Evolutionary conservation across 2,113 vertebrate genomes (phyloP).

Genomic region (Rissa tridactyla): DNA sequence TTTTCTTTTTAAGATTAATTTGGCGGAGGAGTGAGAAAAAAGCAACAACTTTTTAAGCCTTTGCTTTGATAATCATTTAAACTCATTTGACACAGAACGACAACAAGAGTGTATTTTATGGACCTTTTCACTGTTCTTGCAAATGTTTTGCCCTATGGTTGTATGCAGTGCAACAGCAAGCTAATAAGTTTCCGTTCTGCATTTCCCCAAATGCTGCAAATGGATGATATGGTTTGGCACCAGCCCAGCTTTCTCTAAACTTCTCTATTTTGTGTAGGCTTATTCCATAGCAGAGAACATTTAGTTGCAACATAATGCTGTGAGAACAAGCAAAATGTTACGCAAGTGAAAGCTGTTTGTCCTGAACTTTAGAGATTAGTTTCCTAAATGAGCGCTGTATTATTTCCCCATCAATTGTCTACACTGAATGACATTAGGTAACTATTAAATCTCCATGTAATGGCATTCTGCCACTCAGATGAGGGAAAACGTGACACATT

Average conservation of each 20-base stretch:
- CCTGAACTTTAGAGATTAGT: constrained; percentile 63
- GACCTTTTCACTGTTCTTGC: constrained; percentile 45
- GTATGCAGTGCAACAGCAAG: not conserved
- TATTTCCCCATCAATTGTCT: constrained; percentile 64
- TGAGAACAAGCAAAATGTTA: constrained; percentile 54
- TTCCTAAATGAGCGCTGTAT: constrained; percentile 69
- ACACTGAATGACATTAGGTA: constrained; percentile 50
- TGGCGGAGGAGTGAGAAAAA: not conserved
- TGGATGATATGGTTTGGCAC: constrained; percentile 61
- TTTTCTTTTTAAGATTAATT: not conserved
- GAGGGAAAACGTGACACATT: constrained; percentile 8
- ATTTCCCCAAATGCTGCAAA: constrained; percentile 61
- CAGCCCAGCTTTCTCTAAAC: constrained; percentile 40
- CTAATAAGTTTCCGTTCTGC: constrained; percentile 43
- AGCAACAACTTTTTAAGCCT: not conserved
- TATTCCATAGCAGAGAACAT: constrained; percentile 67
- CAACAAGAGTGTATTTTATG: not conserved
- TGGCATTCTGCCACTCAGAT: constrained; percentile 13
- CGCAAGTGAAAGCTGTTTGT: constrained; percentile 66
- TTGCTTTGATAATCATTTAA: not conserved
- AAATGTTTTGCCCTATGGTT: not conserved
- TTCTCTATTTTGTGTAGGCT: constrained; percentile 66
- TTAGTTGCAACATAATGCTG: constrained; percentile 59
- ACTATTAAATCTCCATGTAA: constrained; percentile 34
- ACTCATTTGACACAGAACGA: not conserved